These are phyloP conservation scores for Exephanes ischioxanthus DNA, from an alignment of 2,888 invertebrate genomes.

Conservation along the genomic window DNA sequence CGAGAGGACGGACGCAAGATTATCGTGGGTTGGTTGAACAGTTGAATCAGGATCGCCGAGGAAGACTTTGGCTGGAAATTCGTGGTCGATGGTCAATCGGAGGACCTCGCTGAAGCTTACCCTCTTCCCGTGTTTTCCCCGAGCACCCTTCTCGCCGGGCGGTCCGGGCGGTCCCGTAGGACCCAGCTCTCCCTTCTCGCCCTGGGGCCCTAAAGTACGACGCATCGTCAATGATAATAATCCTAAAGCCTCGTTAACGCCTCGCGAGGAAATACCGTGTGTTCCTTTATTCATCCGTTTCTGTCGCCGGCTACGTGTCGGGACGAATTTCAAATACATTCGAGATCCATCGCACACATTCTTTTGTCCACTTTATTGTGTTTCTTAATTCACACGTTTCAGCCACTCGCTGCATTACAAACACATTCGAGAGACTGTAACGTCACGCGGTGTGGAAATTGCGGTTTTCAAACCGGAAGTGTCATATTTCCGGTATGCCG, in stretches of 20 bases:
- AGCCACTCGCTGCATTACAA: no score
- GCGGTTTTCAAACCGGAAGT: no score
- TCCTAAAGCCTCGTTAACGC: conserved; percentile 27
- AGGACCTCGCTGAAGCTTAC: conserved; percentile 88
- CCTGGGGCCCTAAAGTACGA: conserved; percentile 86
- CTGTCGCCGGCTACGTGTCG: neutral
- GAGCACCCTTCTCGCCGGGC: conserved; percentile 94
- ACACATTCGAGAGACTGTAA: no score
- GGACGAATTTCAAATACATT: neutral
- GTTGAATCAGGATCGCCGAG: conserved; percentile 58
- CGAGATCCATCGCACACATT: no score
- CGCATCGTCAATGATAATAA: conserved; percentile 55
- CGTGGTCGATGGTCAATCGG: conserved; percentile 75
- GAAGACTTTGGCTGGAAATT: conserved; percentile 59
- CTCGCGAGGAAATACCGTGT: conserved; percentile 18
- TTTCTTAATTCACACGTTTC: no score
- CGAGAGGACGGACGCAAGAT: conserved; percentile 42
- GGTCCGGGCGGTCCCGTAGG: conserved; percentile 91
- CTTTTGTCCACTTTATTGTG: no score
- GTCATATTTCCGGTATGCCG: no score
- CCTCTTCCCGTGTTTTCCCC: conserved; percentile 97
- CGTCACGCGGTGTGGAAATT: no score
- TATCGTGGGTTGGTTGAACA: conserved; percentile 47
- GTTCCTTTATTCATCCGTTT: neutral
- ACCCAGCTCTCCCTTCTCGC: conserved; percentile 93